Base-by-base conservation (phyloP, 2,888 invertebrate species). In the Eumacrocentrus americanus region DNA sequence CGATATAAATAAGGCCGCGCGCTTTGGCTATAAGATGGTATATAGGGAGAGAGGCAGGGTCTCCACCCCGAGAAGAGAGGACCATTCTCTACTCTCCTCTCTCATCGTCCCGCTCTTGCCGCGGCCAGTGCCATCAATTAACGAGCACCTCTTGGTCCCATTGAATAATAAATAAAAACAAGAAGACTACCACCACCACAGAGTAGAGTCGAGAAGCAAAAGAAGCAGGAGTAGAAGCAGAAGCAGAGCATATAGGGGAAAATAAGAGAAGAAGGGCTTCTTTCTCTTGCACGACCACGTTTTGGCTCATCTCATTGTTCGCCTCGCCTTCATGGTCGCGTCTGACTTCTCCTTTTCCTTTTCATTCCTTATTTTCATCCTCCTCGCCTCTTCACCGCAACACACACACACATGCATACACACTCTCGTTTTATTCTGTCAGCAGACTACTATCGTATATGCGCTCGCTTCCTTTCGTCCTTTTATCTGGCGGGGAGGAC, bases 161-260 rank as follows among this genome's bases (percentile, higher is more conserved):
- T 78, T 77, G 76, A 78, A 78, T 77, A 74, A 78, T 76, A 77
- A 77, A 76, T 72, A 74, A 76, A 77, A 77, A 74, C 70, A 71
- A 71, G 67, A 70, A 63, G 58, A 69, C 56, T 51, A 61, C 53
- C 16, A 61, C 23, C 55, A 62, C 51, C 54, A 55, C 37, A 61
- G 59, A 52, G 44, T 46, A 61, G 57, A 62, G 62, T 64, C 60
- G 58, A 54, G 57, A 47, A 61, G 61, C 51, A 46, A 61, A 60
- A 57, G 63, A 56, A 38, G 18, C 51, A 18, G 46, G 48, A 35
- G 52, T n/a, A 51, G 37, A 18, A 42, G 54, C 7, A 34, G 40
- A 54, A 50, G 42, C 44, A 58, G 35, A 46, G 40, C 25, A 53
- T 42, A 52, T 35, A 48, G 58, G 46, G 54, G 23, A 58, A 64